phyloP scores from a whole-genome alignment of 2,797 vertebrate species.

The Lepus townsendii region DNA sequence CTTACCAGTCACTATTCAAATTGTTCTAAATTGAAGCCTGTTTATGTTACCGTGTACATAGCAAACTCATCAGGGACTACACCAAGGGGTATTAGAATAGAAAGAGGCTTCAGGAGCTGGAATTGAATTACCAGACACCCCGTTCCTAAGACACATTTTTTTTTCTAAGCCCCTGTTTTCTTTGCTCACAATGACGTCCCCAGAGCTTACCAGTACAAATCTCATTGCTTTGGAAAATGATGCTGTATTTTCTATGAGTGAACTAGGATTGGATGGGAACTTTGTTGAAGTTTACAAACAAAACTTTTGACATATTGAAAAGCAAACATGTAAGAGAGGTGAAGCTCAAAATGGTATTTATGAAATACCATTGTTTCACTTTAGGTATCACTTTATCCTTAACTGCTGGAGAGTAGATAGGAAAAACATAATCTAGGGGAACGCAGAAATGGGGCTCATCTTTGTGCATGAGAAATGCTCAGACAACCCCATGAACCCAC shows the following conservation, averaged over 20 bases:
- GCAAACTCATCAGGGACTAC: slow-evolving; percentile 65
- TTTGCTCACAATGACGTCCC: slow-evolving; percentile 54
- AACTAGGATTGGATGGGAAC: slow-evolving; percentile 61
- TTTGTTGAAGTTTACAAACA: slow-evolving; percentile 53
- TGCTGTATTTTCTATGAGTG: slow-evolving; percentile 54
- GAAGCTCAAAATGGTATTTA: background rate
- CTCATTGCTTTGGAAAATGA: slow-evolving; percentile 66
- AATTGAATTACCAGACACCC: slow-evolving; percentile 63
- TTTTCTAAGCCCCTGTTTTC: slow-evolving; percentile 48
- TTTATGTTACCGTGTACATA: slow-evolving; percentile 31
- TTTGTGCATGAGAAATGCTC: background rate
- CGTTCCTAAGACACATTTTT: slow-evolving; percentile 61
- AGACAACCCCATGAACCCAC: fast-evolving
- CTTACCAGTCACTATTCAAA: slow-evolving; percentile 66
- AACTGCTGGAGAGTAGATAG: background rate
- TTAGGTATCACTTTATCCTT: background rate
- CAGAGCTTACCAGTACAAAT: slow-evolving; percentile 1
- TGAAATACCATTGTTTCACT: background rate
- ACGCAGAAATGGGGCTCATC: background rate
- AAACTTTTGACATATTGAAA: slow-evolving; percentile 60
- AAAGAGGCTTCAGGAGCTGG: slow-evolving; percentile 59
- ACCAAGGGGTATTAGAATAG: slow-evolving; percentile 58
- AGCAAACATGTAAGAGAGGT: background rate
- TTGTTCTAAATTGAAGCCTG: slow-evolving; percentile 58
- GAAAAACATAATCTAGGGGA: background rate